Evolutionary conservation across 2,797 vertebrate species (phyloP), one percentile per base, ranked within the genome.

Genomic region (Epinephelus coioides): DNA sequence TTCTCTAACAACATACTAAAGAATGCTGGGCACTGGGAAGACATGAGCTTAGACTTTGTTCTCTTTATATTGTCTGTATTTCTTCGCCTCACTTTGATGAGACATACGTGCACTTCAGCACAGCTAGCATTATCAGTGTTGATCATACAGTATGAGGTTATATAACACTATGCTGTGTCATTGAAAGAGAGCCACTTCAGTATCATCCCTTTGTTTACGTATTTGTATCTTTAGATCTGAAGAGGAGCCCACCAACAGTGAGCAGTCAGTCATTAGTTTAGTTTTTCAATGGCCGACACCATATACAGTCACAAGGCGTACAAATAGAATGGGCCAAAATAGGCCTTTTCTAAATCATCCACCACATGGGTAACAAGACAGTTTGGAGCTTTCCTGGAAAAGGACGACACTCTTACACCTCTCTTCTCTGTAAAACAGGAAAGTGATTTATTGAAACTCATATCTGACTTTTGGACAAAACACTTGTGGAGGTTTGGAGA

Each of bases 211-310:
- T 67, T 27, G 54, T 78, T 74, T 68, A 80, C 19, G 25, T 56
- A 73, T 81, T 65, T 68, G 40, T 70, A 56, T 80, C 79, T 74
- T 81, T 47, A 78, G 46, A 85, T 79, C 76, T 87, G 54, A 72
- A 70, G 78, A 81, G 60, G 34, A 85, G 83, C 68, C 83, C 85
- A 91, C 88, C 89, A 85, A 73, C 84, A 67, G 74, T 70, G 72
- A 86, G 62, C 66, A 27, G 27, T 54, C 4, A 15, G 63, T 82
- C 70, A 76, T 61, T 54, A 76, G 85, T 88, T 91, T 88, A 83
- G 61, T 76, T 88, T 85, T 57, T 86, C 86, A 78, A 70, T 79
- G 73, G 66, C 72, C 5, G 27, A 74, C 30, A 70, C 84, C 85
- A 86, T 88, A 88, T 85, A 89, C 80, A 92, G 83, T 86, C 84